Evolutionary conservation across 2,888 invertebrate genomes (phyloP).

Genomic region (Gisinianus flammeolus): DNA sequence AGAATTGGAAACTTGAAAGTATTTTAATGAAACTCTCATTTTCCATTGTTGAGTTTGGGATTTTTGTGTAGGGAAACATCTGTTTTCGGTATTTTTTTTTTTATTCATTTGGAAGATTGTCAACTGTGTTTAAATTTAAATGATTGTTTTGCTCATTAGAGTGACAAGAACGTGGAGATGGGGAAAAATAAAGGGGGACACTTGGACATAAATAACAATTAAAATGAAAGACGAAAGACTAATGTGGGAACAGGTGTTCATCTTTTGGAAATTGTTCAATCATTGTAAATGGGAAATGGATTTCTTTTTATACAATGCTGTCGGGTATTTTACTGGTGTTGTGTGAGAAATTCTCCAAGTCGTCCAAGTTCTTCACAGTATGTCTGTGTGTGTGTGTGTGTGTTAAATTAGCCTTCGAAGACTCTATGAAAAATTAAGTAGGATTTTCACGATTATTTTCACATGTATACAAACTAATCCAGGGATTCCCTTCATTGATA

Average conservation of each 20-base stretch:
- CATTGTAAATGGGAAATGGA: neutral
- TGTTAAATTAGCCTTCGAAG: neutral
- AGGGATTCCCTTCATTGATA: conserved; percentile 41
- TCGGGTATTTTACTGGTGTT: neutral
- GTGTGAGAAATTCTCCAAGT: neutral
- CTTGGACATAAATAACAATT: conserved; percentile 7
- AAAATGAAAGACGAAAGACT: neutral
- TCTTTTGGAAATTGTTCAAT: neutral
- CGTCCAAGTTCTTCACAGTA: neutral
- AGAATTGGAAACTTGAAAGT: neutral
- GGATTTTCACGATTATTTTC: conserved; percentile 38
- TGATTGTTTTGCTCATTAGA: neutral
- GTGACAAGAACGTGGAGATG: neutral
- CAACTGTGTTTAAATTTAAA: no score
- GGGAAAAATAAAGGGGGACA: neutral
- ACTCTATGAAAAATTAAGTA: conserved; percentile 32
- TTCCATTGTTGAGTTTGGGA: no score
- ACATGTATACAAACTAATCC: conserved; percentile 35
- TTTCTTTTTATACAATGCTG: neutral
- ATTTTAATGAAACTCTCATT: no score
- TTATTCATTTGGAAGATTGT: neutral
- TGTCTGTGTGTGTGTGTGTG: neutral
- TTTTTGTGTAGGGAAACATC: no score
- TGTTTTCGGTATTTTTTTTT: no score
- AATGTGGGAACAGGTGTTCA: conserved; percentile 22